Conservation (phyloP, 2,888 invertebrate genomes). For the Sisyra terminalis region DNA sequence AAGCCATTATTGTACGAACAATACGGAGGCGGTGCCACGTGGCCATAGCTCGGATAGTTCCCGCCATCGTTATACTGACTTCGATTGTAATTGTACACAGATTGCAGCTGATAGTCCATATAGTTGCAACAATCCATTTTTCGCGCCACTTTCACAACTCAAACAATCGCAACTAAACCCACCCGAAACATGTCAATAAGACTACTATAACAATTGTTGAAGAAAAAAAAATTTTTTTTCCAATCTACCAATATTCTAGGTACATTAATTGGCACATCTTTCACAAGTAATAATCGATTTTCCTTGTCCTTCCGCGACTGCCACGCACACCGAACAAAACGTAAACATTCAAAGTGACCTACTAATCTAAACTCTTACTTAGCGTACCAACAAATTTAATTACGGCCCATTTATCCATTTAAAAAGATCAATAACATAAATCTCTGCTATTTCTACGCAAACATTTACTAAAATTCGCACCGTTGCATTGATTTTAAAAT, state of each 20-base stretch:
- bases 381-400: neutral
- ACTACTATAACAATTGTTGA: no score
- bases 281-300: constrained; percentile 1
- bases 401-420: neutral
- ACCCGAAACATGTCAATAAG: no score
- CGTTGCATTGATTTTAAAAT: no score
- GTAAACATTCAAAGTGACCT: constrained; percentile 5
- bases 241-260: no score
- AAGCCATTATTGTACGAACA: constrained; percentile 3
- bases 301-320: constrained; percentile 2
- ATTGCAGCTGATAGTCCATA: constrained; percentile 19
- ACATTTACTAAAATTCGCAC: no score
- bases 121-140: constrained; percentile 27
- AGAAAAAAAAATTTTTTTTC: no score
- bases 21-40: constrained; percentile 1
- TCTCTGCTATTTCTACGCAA: no score
- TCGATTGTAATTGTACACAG: constrained; percentile 9
- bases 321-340: constrained; percentile 3
- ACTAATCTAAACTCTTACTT: neutral
- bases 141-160: neutral
- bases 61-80: constrained; percentile 7
- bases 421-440: neutral
- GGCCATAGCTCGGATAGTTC: neutral
- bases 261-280: constrained; percentile 4
- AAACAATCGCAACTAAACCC: no score